A percentile compares a stretch with the other conserved stretches of the same genome.
Conservation (phyloP, 1,140 invertebrate genomes). For the Nautilus pompilius region DNA sequence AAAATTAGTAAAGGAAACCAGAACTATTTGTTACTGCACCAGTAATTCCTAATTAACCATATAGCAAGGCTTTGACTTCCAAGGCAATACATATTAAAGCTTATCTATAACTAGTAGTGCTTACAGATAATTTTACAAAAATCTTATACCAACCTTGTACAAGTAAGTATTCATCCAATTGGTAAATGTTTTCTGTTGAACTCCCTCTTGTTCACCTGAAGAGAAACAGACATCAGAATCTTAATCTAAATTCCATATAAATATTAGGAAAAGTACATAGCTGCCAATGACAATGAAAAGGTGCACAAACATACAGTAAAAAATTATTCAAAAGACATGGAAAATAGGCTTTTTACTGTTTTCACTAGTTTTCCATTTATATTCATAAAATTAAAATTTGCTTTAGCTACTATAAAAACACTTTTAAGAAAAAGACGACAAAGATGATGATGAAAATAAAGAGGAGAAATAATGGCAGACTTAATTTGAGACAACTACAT, state of each 20-base stretch:
- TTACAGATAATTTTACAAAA: too few relatives aligned
- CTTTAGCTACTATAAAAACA: too few relatives aligned
- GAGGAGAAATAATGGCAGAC: too few relatives aligned
- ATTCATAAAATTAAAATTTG: neutral
- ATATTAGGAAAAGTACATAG: neutral
- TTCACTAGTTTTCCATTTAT: neutral
- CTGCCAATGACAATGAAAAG: neutral
- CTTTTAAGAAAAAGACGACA: too few relatives aligned
- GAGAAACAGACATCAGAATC: constrained; percentile 17
- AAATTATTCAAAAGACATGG: neutral
- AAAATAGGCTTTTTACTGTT: neutral
- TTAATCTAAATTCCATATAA: neutral
- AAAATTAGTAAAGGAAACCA: too few relatives aligned
- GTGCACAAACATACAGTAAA: neutral
- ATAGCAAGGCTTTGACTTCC: too few relatives aligned
- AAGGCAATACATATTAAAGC: too few relatives aligned
- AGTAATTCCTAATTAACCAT: too few relatives aligned
- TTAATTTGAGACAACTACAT: too few relatives aligned
- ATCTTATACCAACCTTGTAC: constrained; percentile 69
- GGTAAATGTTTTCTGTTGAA: constrained; percentile 92
- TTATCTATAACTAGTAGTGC: too few relatives aligned
- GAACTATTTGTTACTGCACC: too few relatives aligned
- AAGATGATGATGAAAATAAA: too few relatives aligned
- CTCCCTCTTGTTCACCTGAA: constrained; percentile 93
- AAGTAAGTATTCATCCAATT: constrained; percentile 95